Evolutionary conservation across 1,140 invertebrate genomes (phyloP).

Genomic region (Carcinoscorpius rotundicauda): DNA sequence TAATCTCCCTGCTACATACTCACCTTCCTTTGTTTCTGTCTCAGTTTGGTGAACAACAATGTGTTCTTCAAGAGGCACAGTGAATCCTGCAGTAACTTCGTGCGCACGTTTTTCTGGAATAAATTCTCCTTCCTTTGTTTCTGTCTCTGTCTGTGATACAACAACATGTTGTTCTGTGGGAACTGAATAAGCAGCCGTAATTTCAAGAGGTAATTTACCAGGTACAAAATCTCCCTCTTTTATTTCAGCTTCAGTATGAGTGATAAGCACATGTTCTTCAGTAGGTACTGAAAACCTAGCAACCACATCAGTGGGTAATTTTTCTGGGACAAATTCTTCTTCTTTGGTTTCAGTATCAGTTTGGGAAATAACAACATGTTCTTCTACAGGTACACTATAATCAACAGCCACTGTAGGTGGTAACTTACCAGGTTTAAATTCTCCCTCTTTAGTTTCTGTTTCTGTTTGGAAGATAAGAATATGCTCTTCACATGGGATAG

Average conservation of each 20-base stretch:
- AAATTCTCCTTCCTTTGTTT: slow-evolving; percentile 17
- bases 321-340: slow-evolving; percentile 10
- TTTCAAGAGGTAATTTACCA: slow-evolving; percentile 8
- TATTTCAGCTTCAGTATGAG: slow-evolving; percentile 12
- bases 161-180: slow-evolving; percentile 20
- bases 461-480: slow-evolving; percentile 15
- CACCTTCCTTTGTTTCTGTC: slow-evolving; percentile 17
- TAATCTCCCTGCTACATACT: slow-evolving; percentile 15
- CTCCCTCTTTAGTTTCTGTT: slow-evolving; percentile 19
- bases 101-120: neutral
- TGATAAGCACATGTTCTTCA: slow-evolving; percentile 18
- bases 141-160: slow-evolving; percentile 18
- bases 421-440: slow-evolving; percentile 14
- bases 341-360: slow-evolving; percentile 11
- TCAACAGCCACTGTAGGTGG: slow-evolving; percentile 16
- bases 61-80: slow-evolving; percentile 9
- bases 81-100: slow-evolving; percentile 1
- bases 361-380: slow-evolving; percentile 8
- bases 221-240: slow-evolving; percentile 14
- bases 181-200: slow-evolving; percentile 12
- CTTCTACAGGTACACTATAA: neutral
- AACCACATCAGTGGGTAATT: slow-evolving; percentile 11
- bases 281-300: slow-evolving; percentile 16
- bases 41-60: slow-evolving; percentile 14
- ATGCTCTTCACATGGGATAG: slow-evolving; percentile 17